These are phyloP conservation scores for Orchesellides sinensis DNA, from an alignment of 2,888 invertebrate species.

Conservation along the genomic window DNA sequence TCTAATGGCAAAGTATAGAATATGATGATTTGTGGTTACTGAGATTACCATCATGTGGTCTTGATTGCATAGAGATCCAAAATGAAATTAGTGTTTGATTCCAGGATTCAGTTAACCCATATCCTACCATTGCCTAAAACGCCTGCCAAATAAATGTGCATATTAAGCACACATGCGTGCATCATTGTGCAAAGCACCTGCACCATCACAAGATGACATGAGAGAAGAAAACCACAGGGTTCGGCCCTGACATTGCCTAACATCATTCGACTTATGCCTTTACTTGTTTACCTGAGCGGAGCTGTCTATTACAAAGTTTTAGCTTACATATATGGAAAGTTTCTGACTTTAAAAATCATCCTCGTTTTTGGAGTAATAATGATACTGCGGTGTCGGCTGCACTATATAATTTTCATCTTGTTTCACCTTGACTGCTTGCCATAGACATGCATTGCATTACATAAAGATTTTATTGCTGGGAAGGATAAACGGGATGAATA, in stretches of 20 bases:
- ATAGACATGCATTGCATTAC: conserved; percentile 25
- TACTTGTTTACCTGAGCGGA: conserved; percentile 36
- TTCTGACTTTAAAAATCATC: conserved; percentile 51
- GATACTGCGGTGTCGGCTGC: conserved; percentile 65
- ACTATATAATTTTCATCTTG: conserved; percentile 70
- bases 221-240: conserved; percentile 56
- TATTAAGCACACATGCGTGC: conserved; percentile 32
- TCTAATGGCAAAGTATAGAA: conserved; percentile 14
- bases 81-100: conserved; percentile 57
- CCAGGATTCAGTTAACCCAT: conserved; percentile 65
- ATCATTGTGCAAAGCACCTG: not conserved
- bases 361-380: conserved; percentile 64
- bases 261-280: conserved; percentile 60
- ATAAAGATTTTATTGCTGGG: conserved; percentile 54
- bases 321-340: not conserved
- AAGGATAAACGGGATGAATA: conserved; percentile 44
- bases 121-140: conserved; percentile 49
- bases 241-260: conserved; percentile 64
- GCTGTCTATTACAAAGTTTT: too few species aligned
- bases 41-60: conserved; percentile 45
- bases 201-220: conserved; percentile 32
- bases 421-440: conserved; percentile 64
- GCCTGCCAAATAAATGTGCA: conserved; percentile 28
- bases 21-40: conserved; percentile 54
- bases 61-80: conserved; percentile 38